A percentile compares a stretch with the other conserved stretches of the same genome.
Conservation (phyloP, 2,888 invertebrate genomes). For the Mellilla xanthometata region DNA sequence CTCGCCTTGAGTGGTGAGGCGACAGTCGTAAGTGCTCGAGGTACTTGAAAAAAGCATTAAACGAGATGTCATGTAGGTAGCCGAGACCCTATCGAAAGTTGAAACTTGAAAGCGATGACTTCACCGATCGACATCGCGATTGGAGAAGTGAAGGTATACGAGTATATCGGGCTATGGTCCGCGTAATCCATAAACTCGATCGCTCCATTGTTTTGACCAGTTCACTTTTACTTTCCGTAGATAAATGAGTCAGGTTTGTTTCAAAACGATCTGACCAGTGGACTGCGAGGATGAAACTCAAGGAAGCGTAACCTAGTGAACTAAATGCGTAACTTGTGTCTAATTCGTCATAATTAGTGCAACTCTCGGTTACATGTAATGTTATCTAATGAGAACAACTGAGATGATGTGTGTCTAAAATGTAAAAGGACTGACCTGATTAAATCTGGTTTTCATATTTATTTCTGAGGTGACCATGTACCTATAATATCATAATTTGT, state of each 20-base stretch:
- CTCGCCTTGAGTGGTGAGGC: conserved; percentile 24
- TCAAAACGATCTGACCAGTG: conserved; percentile 23
- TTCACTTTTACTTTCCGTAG: conserved; percentile 46
- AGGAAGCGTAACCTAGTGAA: conserved; percentile 27
- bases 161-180: background rate
- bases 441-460: too few species aligned
- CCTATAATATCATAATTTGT: too few species aligned
- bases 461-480: too few species aligned
- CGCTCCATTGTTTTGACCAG: conserved; percentile 34
- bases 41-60: conserved; percentile 40
- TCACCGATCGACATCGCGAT: conserved; percentile 37
- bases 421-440: conserved; percentile 17
- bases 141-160: conserved; percentile 27
- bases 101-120: conserved; percentile 49
- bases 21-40: conserved; percentile 44
- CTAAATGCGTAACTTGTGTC: conserved; percentile 18
- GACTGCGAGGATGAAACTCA: conserved; percentile 22
- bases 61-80: conserved; percentile 26
- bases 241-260: conserved; percentile 26
- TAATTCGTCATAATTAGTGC: conserved; percentile 19
- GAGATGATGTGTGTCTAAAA: conserved; percentile 18
- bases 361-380: conserved; percentile 12
- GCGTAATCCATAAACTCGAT: conserved; percentile 20
- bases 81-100: conserved; percentile 20
- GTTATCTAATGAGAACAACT: conserved; percentile 15